These are phyloP conservation scores for Gadopsis bispinosus DNA, from an alignment of 2,797 vertebrate genomes.

Conservation along the genomic window DNA sequence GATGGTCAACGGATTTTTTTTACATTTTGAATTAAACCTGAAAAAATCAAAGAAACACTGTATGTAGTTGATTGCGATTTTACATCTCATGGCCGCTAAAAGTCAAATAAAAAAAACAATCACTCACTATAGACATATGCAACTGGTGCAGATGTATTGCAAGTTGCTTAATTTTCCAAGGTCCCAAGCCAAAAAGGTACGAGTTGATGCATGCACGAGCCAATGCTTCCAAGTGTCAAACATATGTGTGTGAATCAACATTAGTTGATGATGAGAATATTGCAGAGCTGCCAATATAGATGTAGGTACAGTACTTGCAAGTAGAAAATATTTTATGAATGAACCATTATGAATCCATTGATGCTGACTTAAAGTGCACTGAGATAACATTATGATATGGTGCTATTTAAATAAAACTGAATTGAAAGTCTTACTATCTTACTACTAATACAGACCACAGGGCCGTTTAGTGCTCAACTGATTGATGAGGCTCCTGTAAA, in stretches of 20 bases:
- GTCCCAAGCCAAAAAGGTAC: too few species aligned
- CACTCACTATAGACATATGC: too few species aligned
- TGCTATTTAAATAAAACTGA: too few species aligned
- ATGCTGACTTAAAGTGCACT: background rate
- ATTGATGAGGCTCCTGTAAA: background rate
- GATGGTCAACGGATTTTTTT: too few species aligned
- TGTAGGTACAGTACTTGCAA: background rate
- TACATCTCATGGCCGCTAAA: too few species aligned
- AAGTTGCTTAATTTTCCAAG: too few species aligned
- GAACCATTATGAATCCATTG: background rate
- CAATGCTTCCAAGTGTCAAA: background rate
- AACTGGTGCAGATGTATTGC: too few species aligned
- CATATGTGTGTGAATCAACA: background rate
- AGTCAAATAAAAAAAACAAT: background rate
- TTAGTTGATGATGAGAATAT: background rate
- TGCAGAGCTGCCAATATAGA: background rate
- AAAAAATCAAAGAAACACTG: background rate
- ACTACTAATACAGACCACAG: background rate
- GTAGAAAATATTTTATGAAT: background rate
- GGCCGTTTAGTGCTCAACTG: background rate
- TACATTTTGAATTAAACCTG: too few species aligned
- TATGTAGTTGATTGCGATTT: background rate
- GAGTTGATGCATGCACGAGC: background rate
- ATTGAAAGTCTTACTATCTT: too few species aligned
- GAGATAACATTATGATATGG: too few species aligned